A percentile compares a stretch with the other conserved stretches of the same genome.
Evolutionary conservation across 1,140 invertebrate genomes (phyloP).

Genomic region (Triops longicaudatus): DNA sequence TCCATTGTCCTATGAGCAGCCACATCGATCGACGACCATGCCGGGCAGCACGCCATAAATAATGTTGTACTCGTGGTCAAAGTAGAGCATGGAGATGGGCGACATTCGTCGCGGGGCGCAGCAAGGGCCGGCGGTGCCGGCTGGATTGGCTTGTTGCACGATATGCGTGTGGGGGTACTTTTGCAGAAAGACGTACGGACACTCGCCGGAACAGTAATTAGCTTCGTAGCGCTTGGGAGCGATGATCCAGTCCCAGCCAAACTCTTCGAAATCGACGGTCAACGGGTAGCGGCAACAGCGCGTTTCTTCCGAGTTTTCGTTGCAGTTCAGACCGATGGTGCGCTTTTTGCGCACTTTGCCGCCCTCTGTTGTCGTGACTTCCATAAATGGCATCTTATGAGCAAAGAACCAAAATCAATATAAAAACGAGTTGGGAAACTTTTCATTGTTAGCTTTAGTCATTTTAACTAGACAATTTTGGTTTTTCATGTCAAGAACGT

Average conservation of each 20-base stretch:
- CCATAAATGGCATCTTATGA: slow-evolving; percentile 67
- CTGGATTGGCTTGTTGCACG: slow-evolving; percentile 61
- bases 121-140: slow-evolving; percentile 68
- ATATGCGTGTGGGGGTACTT: slow-evolving; percentile 90
- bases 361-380: slow-evolving; percentile 58
- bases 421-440: too few relatives aligned
- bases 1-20: slow-evolving; percentile 71
- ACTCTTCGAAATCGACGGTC: slow-evolving; percentile 89
- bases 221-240: slow-evolving; percentile 92
- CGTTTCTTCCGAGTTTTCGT: slow-evolving; percentile 63
- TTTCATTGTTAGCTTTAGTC: too few relatives aligned
- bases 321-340: slow-evolving; percentile 67
- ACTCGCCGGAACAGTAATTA: slow-evolving; percentile 92
- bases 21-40: slow-evolving; percentile 88
- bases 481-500: too few relatives aligned
- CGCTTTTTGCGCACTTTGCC: slow-evolving; percentile 56
- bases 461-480: too few relatives aligned
- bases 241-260: slow-evolving; percentile 98
- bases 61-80: slow-evolving; percentile 77
- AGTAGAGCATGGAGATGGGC: slow-evolving; percentile 85
- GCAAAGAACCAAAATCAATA: slow-evolving; percentile 27
- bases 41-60: slow-evolving; percentile 78
- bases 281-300: slow-evolving; percentile 84
- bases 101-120: slow-evolving; percentile 82
- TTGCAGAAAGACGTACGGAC: slow-evolving; percentile 76